Percentiles rank a stretch among this genome's conserved stretches.
phyloP scores from a whole-genome alignment of 1,140 invertebrate genomes.

The Varroa destructor region DNA sequence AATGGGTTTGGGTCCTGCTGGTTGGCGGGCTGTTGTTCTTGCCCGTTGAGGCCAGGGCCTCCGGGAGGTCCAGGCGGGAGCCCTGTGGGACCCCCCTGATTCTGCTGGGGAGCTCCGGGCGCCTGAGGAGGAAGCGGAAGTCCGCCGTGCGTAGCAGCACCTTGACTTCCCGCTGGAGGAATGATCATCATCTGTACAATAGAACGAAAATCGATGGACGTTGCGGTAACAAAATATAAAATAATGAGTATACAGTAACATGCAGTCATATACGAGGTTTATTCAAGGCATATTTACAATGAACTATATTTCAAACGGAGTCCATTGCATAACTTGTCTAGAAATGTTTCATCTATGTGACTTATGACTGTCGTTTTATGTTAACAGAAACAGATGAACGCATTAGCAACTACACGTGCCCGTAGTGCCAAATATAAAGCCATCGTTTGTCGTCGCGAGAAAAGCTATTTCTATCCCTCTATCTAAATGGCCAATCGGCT shows the following conservation, averaged over 20 bases:
- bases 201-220: neutral
- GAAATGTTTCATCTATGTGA: too few relatives aligned
- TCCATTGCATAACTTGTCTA: neutral
- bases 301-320: neutral
- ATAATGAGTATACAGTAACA: too few relatives aligned
- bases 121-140: constrained; percentile 5
- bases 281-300: too few relatives aligned
- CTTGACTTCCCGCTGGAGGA: constrained; percentile 1
- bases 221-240: neutral
- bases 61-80: neutral
- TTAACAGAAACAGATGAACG: too few relatives aligned
- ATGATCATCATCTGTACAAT: constrained; percentile 11
- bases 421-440: too few relatives aligned
- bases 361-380: too few relatives aligned
- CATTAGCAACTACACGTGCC: too few relatives aligned
- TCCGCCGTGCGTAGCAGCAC: constrained; percentile 1
- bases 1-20: constrained; percentile 23
- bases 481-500: too few relatives aligned
- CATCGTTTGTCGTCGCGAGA: too few relatives aligned
- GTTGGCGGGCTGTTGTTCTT: constrained; percentile 16
- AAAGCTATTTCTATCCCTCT: too few relatives aligned
- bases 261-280: too few relatives aligned
- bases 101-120: constrained; percentile 4
- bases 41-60: neutral
- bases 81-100: neutral